phyloP scores from a whole-genome alignment of 1,140 invertebrate species.

The Anoplolepis gracilipes region DNA sequence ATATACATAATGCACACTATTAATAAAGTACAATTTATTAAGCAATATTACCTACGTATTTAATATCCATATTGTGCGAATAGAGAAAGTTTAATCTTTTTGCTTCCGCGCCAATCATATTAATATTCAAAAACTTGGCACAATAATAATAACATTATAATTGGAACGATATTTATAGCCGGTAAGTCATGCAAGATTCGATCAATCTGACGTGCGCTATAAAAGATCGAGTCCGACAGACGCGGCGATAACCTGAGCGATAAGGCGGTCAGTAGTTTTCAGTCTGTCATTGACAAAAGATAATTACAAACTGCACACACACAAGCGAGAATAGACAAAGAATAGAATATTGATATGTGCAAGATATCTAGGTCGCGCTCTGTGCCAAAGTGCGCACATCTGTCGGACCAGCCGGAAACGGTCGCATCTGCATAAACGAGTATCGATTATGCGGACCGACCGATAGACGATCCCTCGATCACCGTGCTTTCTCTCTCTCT shows the following conservation, averaged over 20 bases:
- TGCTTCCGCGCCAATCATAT: constrained; percentile 3
- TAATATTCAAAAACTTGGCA: constrained; percentile 11
- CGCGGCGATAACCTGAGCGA: constrained; percentile 41
- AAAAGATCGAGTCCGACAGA: constrained; percentile 8
- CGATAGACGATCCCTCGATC: constrained; percentile 34
- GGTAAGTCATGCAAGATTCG: neutral
- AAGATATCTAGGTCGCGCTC: constrained; percentile 48
- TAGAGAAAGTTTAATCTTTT: neutral
- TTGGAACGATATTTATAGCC: neutral
- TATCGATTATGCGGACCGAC: constrained; percentile 53
- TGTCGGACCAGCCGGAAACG: constrained; percentile 55
- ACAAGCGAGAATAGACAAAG: neutral
- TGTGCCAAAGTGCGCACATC: constrained; percentile 6
- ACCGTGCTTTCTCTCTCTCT: neutral
- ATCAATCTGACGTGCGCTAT: neutral
- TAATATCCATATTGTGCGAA: neutral
- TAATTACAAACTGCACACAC: constrained; percentile 20
- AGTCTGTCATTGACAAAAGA: constrained; percentile 8
- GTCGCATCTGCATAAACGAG: constrained; percentile 53
- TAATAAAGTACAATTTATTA: no score
- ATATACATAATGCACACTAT: no score
- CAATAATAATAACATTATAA: constrained; percentile 24
- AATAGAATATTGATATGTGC: constrained; percentile 37
- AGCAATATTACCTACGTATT: neutral
- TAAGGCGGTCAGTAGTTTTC: constrained; percentile 28